Conservation (phyloP, 2,797 vertebrate species). For the Paramormyrops hopkinsi region DNA sequence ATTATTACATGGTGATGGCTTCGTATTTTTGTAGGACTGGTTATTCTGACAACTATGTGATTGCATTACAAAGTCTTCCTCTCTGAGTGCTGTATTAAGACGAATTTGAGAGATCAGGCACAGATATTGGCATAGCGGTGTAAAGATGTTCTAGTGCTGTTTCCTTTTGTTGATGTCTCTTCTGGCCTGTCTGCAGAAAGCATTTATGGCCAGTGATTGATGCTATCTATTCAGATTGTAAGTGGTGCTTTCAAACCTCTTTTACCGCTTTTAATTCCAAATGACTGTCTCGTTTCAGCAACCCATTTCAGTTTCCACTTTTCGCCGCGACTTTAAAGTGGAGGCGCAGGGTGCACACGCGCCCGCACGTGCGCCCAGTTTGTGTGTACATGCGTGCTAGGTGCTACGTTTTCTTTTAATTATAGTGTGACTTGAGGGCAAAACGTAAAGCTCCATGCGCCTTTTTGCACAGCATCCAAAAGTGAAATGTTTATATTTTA, state of each 20-base stretch:
- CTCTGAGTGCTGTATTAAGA: conserved; percentile 58
- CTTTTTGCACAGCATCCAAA: conserved; percentile 69
- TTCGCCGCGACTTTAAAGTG: conserved; percentile 69
- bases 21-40: conserved; percentile 36
- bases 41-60: conserved; percentile 44
- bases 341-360: conserved; percentile 63
- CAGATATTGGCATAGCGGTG: conserved; percentile 47
- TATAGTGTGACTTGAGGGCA: conserved; percentile 76
- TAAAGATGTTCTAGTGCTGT: conserved; percentile 45
- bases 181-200: conserved; percentile 40
- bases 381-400: conserved; percentile 46
- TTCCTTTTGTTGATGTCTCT: conserved; percentile 51
- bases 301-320: conserved; percentile 57
- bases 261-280: conserved; percentile 81
- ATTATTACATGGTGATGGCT: conserved; percentile 24
- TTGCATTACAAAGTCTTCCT: conserved; percentile 49
- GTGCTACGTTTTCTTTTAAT: conserved; percentile 70
- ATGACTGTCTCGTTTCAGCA: conserved; percentile 72
- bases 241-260: conserved; percentile 73
- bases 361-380: not conserved
- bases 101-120: conserved; percentile 66
- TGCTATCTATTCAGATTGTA: conserved; percentile 74
- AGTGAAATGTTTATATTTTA: conserved; percentile 82
- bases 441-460: conserved; percentile 68
- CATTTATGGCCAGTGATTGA: conserved; percentile 68